These are phyloP conservation scores for Penelope pileata DNA, from an alignment of 2,113 vertebrate genomes.

Conservation along the genomic window DNA sequence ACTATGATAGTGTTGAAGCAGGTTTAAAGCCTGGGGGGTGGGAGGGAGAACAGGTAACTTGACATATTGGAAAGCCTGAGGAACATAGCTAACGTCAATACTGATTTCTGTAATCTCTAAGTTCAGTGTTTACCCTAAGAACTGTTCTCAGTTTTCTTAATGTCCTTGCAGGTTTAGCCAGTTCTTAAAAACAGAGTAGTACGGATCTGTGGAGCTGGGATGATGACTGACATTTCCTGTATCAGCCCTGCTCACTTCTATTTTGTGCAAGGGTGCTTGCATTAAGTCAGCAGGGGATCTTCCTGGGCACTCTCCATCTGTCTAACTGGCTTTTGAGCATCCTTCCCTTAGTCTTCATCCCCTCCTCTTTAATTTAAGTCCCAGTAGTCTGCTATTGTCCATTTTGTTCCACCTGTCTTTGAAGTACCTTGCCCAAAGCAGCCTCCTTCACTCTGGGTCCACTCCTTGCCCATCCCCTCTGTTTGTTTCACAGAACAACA, in stretches of 20 bases:
- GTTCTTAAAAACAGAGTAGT: background rate
- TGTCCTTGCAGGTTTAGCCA: background rate
- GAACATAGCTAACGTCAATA: background rate
- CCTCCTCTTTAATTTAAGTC: background rate
- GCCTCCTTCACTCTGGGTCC: background rate
- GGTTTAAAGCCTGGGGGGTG: background rate
- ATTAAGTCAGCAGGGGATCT: no score
- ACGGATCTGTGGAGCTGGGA: background rate
- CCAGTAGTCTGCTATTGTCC: background rate
- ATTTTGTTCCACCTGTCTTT: background rate
- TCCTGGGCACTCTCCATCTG: background rate
- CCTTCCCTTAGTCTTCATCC: background rate
- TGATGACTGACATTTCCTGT: background rate
- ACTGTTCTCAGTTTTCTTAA: background rate
- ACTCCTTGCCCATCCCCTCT: background rate
- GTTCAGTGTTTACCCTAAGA: background rate
- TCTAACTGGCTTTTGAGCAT: background rate
- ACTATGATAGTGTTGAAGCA: background rate
- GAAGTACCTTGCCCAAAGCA: background rate
- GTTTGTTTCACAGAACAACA: background rate
- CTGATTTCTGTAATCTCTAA: background rate
- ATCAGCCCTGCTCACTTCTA: background rate
- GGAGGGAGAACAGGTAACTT: background rate
- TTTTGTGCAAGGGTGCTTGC: background rate
- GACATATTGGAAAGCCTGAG: background rate